These are phyloP conservation scores for Sphaeridia pumilis DNA, from an alignment of 2,888 invertebrate genomes.

Conservation along the genomic window DNA sequence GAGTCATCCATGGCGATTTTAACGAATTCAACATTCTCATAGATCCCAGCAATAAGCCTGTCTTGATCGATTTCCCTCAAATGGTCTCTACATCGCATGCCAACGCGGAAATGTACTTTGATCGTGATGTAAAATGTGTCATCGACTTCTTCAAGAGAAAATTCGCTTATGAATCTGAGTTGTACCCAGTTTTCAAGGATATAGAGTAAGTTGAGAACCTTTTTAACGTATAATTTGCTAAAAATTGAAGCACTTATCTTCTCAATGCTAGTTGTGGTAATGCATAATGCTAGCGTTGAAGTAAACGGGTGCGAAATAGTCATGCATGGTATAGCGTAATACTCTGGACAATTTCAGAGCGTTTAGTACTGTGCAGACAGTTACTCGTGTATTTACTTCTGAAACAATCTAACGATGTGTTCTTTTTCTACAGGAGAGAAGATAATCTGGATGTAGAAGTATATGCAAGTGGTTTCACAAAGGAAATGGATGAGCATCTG, in stretches of 20 bases:
- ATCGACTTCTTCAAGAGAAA: conserved; percentile 79
- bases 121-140: conserved; percentile 88
- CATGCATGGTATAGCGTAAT: conserved; percentile 17
- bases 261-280: conserved; percentile 8
- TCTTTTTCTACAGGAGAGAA: conserved; percentile 50
- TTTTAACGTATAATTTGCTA: background rate
- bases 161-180: conserved; percentile 76
- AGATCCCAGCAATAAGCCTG: conserved; percentile 60
- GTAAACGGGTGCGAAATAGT: conserved; percentile 18
- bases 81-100: conserved; percentile 91
- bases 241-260: conserved; percentile 6
- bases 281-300: conserved; percentile 9
- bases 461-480: conserved; percentile 78
- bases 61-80: conserved; percentile 96
- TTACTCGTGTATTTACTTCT: background rate
- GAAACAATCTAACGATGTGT: conserved; percentile 9
- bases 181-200: conserved; percentile 64
- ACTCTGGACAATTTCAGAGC: conserved; percentile 11
- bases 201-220: conserved; percentile 41
- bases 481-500: conserved; percentile 64
- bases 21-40: conserved; percentile 98
- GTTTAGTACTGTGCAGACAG: conserved; percentile 8
- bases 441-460: conserved; percentile 78
- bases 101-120: conserved; percentile 85
- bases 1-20: conserved; percentile 97